phyloP scores from a whole-genome alignment of 2,113 vertebrate genomes.

The Oryzias woworae region DNA sequence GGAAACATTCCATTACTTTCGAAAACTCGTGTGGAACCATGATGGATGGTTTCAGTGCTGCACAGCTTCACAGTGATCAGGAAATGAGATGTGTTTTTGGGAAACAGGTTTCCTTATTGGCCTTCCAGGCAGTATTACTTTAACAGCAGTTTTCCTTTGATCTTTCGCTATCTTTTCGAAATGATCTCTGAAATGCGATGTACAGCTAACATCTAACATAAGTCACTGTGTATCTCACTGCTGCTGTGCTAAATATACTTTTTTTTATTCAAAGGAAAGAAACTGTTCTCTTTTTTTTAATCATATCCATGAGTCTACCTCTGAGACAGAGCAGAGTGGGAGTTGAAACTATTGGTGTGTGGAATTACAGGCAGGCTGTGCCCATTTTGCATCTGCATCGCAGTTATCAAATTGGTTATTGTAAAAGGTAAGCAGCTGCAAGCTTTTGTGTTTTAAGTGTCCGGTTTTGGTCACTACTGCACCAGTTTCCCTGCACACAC shows the following conservation, averaged over 20 bases:
- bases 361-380: constrained; percentile 40
- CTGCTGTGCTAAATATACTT: not conserved
- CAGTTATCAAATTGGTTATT: constrained; percentile 49
- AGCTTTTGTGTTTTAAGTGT: constrained; percentile 35
- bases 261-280: constrained; percentile 2
- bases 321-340: constrained; percentile 35
- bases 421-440: constrained; percentile 50
- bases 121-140: constrained; percentile 23
- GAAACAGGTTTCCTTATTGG: constrained; percentile 18
- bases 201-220: constrained; percentile 29
- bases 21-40: not conserved
- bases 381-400: constrained; percentile 39
- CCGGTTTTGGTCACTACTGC: constrained; percentile 34
- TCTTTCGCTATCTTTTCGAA: constrained; percentile 14
- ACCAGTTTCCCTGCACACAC: constrained; percentile 14
- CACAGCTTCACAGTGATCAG: not conserved
- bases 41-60: constrained; percentile 14
- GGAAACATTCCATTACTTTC: not conserved
- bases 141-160: constrained; percentile 14
- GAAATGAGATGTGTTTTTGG: constrained; percentile 22
- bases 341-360: constrained; percentile 20
- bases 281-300: not conserved
- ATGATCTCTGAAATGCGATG: constrained; percentile 28
- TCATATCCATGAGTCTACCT: constrained; percentile 19
- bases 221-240: constrained; percentile 14